Conservation (phyloP, 2,888 invertebrate species). For the Adelognathus sp. region DNA sequence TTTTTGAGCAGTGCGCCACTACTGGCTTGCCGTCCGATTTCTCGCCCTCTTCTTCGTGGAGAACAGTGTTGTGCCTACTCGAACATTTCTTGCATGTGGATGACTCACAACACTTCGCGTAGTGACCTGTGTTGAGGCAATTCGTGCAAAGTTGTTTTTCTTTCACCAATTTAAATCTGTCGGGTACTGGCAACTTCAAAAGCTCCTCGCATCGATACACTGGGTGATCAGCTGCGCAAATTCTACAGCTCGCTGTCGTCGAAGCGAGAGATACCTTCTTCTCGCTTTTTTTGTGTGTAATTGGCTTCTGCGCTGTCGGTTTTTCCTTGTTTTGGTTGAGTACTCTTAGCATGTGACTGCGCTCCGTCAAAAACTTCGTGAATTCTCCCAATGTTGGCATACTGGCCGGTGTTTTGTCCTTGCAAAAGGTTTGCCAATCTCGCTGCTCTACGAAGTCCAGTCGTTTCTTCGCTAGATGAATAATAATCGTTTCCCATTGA, state of each 20-base stretch:
- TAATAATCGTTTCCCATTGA: constrained; percentile 28
- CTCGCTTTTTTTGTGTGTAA: too few relatives aligned
- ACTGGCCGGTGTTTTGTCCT: constrained; percentile 10
- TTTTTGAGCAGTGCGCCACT: background rate
- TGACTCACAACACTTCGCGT: too few relatives aligned
- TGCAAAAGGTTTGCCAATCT: constrained; percentile 18
- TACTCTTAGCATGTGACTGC: constrained; percentile 9
- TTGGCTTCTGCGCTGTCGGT: background rate
- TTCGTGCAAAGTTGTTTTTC: constrained; percentile 35
- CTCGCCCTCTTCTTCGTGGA: constrained; percentile 38
- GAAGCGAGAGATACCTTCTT: too few relatives aligned
- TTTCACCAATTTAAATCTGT: too few relatives aligned
- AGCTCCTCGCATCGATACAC: too few relatives aligned
- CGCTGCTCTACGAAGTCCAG: constrained; percentile 19
- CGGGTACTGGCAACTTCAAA: too few relatives aligned
- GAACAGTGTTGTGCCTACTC: constrained; percentile 47
- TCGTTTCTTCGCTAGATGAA: constrained; percentile 40
- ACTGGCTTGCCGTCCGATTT: background rate
- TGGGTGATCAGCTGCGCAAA: too few relatives aligned
- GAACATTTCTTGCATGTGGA: constrained; percentile 58
- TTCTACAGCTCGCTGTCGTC: too few relatives aligned
- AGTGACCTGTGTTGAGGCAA: constrained; percentile 44
- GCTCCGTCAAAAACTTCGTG: constrained; percentile 9
- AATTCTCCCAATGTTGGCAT: constrained; percentile 28
- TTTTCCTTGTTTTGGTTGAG: constrained; percentile 16